Evolutionary conservation across 2,797 vertebrate species (phyloP), one percentile per base, ranked within the genome.

Genomic region (Schizothorax lantsangensis): DNA sequence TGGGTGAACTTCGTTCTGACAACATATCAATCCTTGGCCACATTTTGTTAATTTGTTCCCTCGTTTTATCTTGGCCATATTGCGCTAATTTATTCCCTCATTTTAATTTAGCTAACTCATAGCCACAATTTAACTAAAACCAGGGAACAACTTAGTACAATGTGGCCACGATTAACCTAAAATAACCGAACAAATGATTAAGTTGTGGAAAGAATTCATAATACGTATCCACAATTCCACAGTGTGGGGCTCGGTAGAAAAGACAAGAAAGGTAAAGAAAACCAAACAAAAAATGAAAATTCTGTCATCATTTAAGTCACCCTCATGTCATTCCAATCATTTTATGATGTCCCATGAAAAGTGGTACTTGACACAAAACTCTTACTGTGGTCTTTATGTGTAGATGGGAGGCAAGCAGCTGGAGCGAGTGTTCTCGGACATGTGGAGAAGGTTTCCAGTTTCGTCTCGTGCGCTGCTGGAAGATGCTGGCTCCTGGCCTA

Each of bases 331-430:
- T 66, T 36, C 10, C 26, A 78, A 17, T 59, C 38, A n/a, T 78
- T 43, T 26, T 17, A 59, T 59, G 38, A 52, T 52, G 45, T 72
- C 69, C 40, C 4, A 30, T 45, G 5, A 74, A 68, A 43, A 69
- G 6, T 47, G 17, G 15, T 19, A 15, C 36, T 52, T 15, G 5
- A 54, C 23, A 57, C 8, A 40, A 40, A 54, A 47, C 12, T 23
- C n/a, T 26, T 36, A 49, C 33, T 68, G n/a, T 71, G 84, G 23
- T 12, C 4, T 54, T 66, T 11, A 19, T 82, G 30, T 90, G 38
- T 93, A 99, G 98, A 90, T 99, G 98, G 98, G 98, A 99, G 95
- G 97, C 97, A 0, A 99, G 98, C 93, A 99, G 98, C 94, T 99
- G 98, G 98, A 99, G 98, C 0, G 98, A 99, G 92, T 99, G 98